Evolutionary conservation across 2,888 invertebrate species (phyloP).

Genomic region (Ormyrus nitidulus): DNA sequence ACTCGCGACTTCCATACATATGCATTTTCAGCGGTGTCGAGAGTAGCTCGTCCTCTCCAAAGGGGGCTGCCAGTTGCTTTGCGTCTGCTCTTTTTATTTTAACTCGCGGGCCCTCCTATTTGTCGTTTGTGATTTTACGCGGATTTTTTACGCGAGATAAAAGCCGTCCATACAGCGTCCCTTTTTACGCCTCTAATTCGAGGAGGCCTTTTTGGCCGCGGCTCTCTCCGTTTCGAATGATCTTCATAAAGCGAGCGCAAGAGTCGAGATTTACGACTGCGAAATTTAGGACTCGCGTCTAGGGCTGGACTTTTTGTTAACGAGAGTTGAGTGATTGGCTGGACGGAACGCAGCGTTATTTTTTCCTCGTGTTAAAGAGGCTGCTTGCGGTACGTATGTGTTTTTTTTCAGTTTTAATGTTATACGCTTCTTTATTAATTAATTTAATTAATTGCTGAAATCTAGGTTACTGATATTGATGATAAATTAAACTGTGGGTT

Average conservation of each 20-base stretch:
- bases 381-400: no score
- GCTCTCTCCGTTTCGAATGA: constrained; percentile 19
- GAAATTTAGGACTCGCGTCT: constrained; percentile 17
- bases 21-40: background rate
- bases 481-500: background rate
- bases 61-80: constrained; percentile 26
- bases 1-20: background rate
- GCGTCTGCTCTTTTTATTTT: constrained; percentile 12
- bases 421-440: background rate
- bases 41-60: background rate
- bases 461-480: background rate
- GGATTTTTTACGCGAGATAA: constrained; percentile 44
- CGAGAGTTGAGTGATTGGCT: background rate
- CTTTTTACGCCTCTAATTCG: constrained; percentile 27
- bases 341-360: background rate
- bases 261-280: constrained; percentile 16
- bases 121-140: constrained; percentile 48
- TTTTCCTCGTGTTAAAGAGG: background rate
- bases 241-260: constrained; percentile 5
- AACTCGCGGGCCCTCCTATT: constrained; percentile 18
- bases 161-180: constrained; percentile 5
- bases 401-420: no score
- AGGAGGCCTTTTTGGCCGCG: background rate
- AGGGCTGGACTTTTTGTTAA: background rate
- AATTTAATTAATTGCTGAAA: background rate